Evolutionary conservation across 92 coral and sea anemone species (phyloP), one percentile per base, ranked within the genome.

Genomic region (Epizoanthus scotinus): DNA sequence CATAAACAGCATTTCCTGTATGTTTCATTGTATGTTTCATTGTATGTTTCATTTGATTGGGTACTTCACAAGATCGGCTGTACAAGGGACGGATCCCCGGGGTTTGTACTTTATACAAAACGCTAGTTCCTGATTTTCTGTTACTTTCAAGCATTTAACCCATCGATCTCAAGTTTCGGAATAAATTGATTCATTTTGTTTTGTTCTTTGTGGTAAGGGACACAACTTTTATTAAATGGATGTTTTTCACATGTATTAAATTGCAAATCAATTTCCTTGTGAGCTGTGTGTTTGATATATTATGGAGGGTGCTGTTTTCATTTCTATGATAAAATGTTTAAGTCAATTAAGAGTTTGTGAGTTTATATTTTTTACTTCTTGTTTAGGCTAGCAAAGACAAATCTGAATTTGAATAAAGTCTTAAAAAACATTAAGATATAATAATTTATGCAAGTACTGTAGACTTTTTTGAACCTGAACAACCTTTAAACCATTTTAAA

Each of bases 171-270:
- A 21, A 64, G 18, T 55, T 60, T 75, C 60, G 22, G 55, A 73
- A 27, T 18, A 73, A 27, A 22, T 38, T 3, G 61, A 42, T 59
- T 57, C 17, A 21, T 58, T 75, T 34, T 75, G 81, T 75, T 75
- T 54, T 58, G 67, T 38, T 25, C 81, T 75, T 75, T 75, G 81
- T 75, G 81, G 81, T 40, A 3, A 67, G 81, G 26, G 81, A 20
- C 21, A 57, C 40, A 29, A 54, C 18, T 21, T 20, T 38, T 24
- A 75, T 58, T 29, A 29, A 67, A 40, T 59, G 53, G 17, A 40
- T 38, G 40, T 58, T 36, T 34, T 6, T 8, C 61, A 25, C n/a
- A 3, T 29, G 22, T 38, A 2, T 21, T 15, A 7, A 5, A n/a
- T n/a, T n/a, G n/a, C n/a, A n/a, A n/a, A 54, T 17, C 17, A 19